Evolutionary conservation across 53 echinoderm and acorn worm species (phyloP), one percentile per base, ranked within the genome.

Genomic region (Astropecten irregularis): DNA sequence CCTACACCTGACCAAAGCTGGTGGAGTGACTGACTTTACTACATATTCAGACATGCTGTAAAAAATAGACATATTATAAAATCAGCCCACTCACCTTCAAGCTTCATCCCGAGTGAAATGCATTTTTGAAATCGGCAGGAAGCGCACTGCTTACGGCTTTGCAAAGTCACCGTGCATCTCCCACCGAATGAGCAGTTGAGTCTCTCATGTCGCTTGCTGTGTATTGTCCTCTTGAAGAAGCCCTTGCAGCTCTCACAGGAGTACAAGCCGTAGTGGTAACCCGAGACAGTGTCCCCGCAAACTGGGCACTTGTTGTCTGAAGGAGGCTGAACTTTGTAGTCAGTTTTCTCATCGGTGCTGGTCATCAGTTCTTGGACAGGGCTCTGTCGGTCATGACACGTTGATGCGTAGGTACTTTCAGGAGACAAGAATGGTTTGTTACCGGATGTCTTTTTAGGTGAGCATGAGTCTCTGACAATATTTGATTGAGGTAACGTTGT

Each of bases 181-280:
- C 88, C 92, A 2, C 52, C 53, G 18, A 72, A 30, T 13, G 88
- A 49, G 58, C 95, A 95, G 3, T 51, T 48, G 39, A 95, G 82
- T 2, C 90, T 88, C 77, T 90, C 77, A 32, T 92, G 85, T 7
- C 95, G 77, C 60, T 88, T 88, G 73, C 88, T 95, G 58, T 95
- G 95, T 20, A 92, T 87, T 2, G 95, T 95, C 37, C 95, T 33
- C 67, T 95, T 95, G 83, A 95, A 95, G 53, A 95, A 95, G 1
- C 95, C 92, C 47, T 95, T 95, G 69, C 95, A 95, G 83, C 95
- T 95, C 76, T 95, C 95, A 49, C 95, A 95, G 4, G 92, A 92
- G 69, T 85, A 81, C 18, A 90, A 90, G n/a, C 95, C 95, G 73
- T 95, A 95, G 57, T 95, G 95, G 83, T 95, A 95, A 22, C 95